phyloP scores from a whole-genome alignment of 1,140 invertebrate genomes.

The Drosophila kohkoa region DNA sequence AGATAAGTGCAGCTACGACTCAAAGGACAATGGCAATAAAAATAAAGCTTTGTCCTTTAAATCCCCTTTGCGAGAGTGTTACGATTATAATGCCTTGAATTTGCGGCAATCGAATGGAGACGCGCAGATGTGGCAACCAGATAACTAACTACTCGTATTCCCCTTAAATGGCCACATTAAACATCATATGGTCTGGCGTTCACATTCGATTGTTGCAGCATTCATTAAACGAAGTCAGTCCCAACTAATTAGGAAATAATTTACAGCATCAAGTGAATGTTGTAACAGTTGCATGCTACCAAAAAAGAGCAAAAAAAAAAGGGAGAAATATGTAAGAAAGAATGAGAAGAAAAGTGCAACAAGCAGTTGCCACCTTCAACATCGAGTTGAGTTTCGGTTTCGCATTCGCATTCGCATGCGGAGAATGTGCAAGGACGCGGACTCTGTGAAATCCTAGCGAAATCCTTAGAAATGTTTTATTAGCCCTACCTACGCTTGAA shows the following conservation, averaged over 20 bases:
- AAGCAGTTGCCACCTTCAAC: constrained; percentile 38
- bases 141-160: constrained; percentile 26
- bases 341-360: constrained; percentile 46
- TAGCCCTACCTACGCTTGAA: constrained; percentile 81
- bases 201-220: constrained; percentile 6
- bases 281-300: constrained; percentile 48
- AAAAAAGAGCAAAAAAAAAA: neutral
- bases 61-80: constrained; percentile 26
- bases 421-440: constrained; percentile 37
- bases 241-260: constrained; percentile 76
- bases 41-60: constrained; percentile 46
- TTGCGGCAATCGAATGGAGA: constrained; percentile 48
- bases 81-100: constrained; percentile 49
- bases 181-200: neutral
- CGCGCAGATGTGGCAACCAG: constrained; percentile 24
- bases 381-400: constrained; percentile 5
- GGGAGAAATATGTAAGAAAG: neutral
- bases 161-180: neutral
- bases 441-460: constrained; percentile 64
- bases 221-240: constrained; percentile 44
- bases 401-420: constrained; percentile 1
- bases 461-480: constrained; percentile 84
- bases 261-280: constrained; percentile 62
- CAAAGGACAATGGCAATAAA: constrained; percentile 36
- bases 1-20: constrained; percentile 55